Evolutionary conservation across 2,797 vertebrate genomes (phyloP).

Genomic region (Sebastes oblongus): DNA sequence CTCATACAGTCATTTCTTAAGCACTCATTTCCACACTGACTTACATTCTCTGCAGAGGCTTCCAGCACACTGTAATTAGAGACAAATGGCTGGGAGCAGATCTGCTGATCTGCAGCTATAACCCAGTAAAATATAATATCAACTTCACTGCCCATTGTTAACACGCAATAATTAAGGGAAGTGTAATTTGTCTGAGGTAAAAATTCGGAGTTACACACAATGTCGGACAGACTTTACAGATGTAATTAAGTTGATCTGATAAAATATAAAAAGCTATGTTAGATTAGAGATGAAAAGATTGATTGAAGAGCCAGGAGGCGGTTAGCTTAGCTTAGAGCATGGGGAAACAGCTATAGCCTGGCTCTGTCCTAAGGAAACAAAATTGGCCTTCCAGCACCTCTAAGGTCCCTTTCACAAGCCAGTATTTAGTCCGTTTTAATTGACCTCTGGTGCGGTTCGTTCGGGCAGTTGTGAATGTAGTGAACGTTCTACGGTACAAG

Average conservation of each 20-base stretch:
- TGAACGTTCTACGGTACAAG: too few relatives aligned
- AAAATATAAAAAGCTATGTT: not conserved
- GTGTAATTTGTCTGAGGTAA: not conserved
- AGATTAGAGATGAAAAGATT: not conserved
- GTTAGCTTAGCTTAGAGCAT: not conserved
- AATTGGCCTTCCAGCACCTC: not conserved
- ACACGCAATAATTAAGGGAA: constrained; percentile 31
- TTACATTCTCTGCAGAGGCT: constrained; percentile 61
- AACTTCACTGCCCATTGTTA: constrained; percentile 24
- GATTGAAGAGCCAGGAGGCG: not conserved
- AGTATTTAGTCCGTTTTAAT: too few relatives aligned
- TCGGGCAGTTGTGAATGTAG: too few relatives aligned
- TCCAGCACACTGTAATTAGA: constrained; percentile 70
- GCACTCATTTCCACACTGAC: constrained; percentile 65
- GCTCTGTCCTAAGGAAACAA: not conserved
- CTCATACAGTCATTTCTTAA: constrained; percentile 69
- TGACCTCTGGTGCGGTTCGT: too few relatives aligned
- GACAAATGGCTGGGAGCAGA: constrained; percentile 58
- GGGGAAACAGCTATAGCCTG: not conserved
- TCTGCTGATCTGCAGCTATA: constrained; percentile 51
- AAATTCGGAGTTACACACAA: not conserved
- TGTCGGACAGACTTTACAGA: not conserved
- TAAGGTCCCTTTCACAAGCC: not conserved
- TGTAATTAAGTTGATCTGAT: not conserved
- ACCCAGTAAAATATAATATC: constrained; percentile 42